These are phyloP conservation scores for Drosophila fuyamai DNA, from an alignment of 1,140 invertebrate species.

Conservation along the genomic window DNA sequence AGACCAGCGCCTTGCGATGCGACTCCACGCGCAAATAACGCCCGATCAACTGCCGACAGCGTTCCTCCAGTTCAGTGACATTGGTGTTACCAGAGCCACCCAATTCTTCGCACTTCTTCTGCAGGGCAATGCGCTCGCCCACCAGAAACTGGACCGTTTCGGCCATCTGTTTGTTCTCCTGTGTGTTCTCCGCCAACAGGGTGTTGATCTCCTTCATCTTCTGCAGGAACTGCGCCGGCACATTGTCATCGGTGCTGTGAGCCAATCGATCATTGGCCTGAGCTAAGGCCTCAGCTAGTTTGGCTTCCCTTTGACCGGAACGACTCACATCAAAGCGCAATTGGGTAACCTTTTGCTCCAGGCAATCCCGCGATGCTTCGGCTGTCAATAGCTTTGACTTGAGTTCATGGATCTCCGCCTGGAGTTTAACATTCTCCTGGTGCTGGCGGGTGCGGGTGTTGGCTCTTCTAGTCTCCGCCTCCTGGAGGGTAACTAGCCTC, in stretches of 20 bases:
- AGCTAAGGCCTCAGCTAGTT: slow-evolving; percentile 70
- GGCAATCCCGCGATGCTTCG: slow-evolving; percentile 55
- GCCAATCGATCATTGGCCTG: slow-evolving; percentile 71
- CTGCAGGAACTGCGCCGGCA: slow-evolving; percentile 85
- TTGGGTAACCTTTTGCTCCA: slow-evolving; percentile 65
- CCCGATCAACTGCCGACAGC: slow-evolving; percentile 89
- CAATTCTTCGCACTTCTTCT: slow-evolving; percentile 84
- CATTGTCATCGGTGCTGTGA: slow-evolving; percentile 65
- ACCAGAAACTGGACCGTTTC: slow-evolving; percentile 85
- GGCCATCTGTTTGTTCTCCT: slow-evolving; percentile 86
- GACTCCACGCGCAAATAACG: slow-evolving; percentile 91
- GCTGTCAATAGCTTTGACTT: slow-evolving; percentile 54
- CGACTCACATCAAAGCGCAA: slow-evolving; percentile 77
- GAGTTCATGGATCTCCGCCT: slow-evolving; percentile 76
- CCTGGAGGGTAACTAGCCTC: slow-evolving; percentile 71
- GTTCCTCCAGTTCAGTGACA: slow-evolving; percentile 75
- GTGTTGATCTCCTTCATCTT: slow-evolving; percentile 86
- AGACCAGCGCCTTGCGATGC: slow-evolving; percentile 92
- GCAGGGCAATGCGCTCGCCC: slow-evolving; percentile 84
- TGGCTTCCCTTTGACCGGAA: slow-evolving; percentile 70
- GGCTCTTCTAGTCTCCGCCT: slow-evolving; percentile 71
- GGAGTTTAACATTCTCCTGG: slow-evolving; percentile 67
- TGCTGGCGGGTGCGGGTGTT: slow-evolving; percentile 72
- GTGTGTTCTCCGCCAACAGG: slow-evolving; percentile 84
- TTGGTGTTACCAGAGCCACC: slow-evolving; percentile 58